Conservation (phyloP, 23 tunicate species). For the Styela clava region DNA sequence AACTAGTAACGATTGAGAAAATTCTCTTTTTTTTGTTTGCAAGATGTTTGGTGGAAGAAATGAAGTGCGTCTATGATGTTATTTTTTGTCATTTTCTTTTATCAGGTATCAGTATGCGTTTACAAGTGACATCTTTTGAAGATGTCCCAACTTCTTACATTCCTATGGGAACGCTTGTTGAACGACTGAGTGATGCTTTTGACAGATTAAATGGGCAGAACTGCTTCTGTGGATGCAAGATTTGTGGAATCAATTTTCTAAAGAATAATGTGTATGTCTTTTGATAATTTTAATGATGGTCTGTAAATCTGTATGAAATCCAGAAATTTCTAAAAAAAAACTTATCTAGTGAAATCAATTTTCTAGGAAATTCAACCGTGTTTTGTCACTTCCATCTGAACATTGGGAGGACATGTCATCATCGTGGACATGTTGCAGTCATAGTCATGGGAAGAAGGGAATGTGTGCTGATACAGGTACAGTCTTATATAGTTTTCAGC, state of each 20-base stretch:
- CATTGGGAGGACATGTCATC: slow-evolving; percentile 66
- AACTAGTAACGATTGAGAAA: too few species aligned
- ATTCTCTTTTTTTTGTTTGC: too few species aligned
- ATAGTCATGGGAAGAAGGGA: slow-evolving; percentile 20
- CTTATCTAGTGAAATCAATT: too few species aligned
- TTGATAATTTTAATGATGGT: not conserved
- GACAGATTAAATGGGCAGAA: slow-evolving; percentile 6
- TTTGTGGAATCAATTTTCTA: slow-evolving; percentile 60
- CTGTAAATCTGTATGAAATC: not conserved
- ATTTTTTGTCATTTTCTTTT: too few species aligned
- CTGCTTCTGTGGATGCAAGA: slow-evolving; percentile 73
- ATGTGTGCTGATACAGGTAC: not conserved
- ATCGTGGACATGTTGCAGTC: slow-evolving; percentile 76
- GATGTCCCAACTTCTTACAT: not conserved
- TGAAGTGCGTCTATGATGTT: too few species aligned
- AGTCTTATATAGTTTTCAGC: not conserved
- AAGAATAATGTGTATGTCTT: slow-evolving; percentile 69
- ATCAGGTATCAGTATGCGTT: slow-evolving; percentile 7
- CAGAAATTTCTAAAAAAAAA: too few species aligned
- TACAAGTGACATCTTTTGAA: slow-evolving; percentile 1
- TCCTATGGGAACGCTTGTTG: slow-evolving; percentile 4
- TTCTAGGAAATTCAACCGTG: slow-evolving; percentile 74
- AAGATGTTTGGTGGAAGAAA: too few species aligned
- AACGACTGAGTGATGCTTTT: not conserved
- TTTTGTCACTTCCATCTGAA: slow-evolving; percentile 69